Percentiles rank a stretch among this genome's conserved stretches.
These are phyloP conservation scores for Rhadina sibilatrix DNA, from an alignment of 2,113 vertebrate genomes.

Conservation along the genomic window DNA sequence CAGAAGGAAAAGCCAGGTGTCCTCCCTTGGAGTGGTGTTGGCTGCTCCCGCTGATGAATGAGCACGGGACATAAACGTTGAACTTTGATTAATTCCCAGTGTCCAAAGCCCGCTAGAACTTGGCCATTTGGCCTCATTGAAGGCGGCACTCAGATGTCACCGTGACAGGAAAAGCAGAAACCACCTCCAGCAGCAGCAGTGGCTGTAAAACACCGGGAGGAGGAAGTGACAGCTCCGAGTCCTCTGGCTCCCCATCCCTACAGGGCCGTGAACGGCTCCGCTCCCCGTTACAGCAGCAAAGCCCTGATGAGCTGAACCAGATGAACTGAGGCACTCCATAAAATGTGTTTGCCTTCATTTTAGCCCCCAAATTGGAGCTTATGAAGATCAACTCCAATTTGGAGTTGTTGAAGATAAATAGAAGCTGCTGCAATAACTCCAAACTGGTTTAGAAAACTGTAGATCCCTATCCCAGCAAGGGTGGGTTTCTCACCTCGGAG, in stretches of 20 bases:
- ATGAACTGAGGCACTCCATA: constrained; percentile 4
- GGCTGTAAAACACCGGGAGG: constrained; percentile 33
- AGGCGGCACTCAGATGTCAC: constrained; percentile 36
- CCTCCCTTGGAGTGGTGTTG: not conserved
- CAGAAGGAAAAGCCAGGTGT: not conserved
- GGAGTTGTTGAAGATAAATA: constrained; percentile 22
- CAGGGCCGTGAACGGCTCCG: not conserved
- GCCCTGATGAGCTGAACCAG: not conserved
- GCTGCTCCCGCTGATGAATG: constrained; percentile 10
- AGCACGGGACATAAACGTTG: not conserved
- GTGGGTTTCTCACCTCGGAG: not conserved
- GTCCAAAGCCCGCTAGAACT: constrained; percentile 53
- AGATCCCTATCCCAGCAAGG: not conserved
- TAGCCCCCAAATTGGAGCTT: not conserved
- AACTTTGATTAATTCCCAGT: constrained; percentile 54
- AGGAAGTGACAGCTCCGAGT: not conserved
- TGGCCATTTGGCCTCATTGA: constrained; percentile 52
- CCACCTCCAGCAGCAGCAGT: not conserved
- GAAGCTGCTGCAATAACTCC: constrained; percentile 4
- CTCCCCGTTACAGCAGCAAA: not conserved
- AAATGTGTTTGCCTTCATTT: constrained; percentile 31
- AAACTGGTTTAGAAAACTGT: not conserved
- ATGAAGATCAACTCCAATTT: not conserved
- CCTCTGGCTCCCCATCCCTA: not conserved
- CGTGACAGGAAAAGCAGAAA: constrained; percentile 16